A percentile compares a stretch with the other conserved stretches of the same genome.
Evolutionary conservation across 2,888 invertebrate species (phyloP).

Genomic region (Ctena decussata): DNA sequence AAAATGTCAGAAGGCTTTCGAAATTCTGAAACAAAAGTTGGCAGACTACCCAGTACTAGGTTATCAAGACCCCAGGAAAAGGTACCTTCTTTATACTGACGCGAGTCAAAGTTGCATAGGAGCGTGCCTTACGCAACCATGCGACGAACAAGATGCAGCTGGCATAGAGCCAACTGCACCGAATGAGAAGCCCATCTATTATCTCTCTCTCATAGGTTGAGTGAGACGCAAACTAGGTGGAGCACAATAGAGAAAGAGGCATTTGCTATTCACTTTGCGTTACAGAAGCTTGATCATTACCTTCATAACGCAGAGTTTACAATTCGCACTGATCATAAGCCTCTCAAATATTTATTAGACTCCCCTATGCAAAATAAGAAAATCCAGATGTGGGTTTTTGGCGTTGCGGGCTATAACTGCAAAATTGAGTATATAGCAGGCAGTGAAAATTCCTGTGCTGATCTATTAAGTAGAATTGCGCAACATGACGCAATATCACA

Average conservation of each 20-base stretch:
- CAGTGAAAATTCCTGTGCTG: constrained; percentile 3
- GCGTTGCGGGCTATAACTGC: neutral
- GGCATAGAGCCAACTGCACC: too few relatives aligned
- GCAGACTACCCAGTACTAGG: neutral
- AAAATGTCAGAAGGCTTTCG: constrained; percentile 19
- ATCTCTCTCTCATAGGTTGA: constrained; percentile 9
- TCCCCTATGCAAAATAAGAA: neutral
- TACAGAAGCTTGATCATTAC: constrained; percentile 26
- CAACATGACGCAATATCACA: neutral
- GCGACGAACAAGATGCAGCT: neutral
- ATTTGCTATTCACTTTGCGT: constrained; percentile 12
- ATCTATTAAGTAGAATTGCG: constrained; percentile 22
- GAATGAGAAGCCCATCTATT: constrained; percentile 8
- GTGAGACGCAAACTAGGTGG: neutral
- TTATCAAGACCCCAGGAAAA: constrained; percentile 4
- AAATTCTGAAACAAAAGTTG: constrained; percentile 13
- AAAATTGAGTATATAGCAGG: neutral
- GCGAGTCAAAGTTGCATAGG: constrained; percentile 24
- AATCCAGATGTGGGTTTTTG: neutral
- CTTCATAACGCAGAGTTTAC: neutral
- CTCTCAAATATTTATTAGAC: neutral
- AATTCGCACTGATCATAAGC: neutral
- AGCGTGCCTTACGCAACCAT: constrained; percentile 11
- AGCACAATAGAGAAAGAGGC: constrained; percentile 17
- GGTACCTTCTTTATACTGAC: constrained; percentile 22